Base-by-base conservation (phyloP, 2,888 invertebrate genomes). In the Cantharis flavilabris region DNA sequence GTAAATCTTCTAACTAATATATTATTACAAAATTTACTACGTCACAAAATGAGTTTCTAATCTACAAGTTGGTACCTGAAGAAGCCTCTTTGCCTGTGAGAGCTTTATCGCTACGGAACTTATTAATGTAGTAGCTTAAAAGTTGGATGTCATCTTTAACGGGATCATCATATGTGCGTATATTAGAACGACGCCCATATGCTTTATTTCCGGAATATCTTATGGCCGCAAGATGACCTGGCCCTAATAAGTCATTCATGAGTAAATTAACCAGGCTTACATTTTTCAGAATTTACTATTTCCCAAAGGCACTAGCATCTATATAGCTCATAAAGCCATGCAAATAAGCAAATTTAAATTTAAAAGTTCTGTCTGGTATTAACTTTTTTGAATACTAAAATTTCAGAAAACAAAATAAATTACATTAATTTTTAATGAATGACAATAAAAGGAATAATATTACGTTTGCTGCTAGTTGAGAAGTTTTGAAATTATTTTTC, bases 81-180 rank as follows among this genome's bases (percentile, higher is more conserved):
- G 77, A 77, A 74, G 76, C 75, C 70, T 80, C 80, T 75, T 81
- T 79, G 73, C 79, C 77, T 75, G 33, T 79, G 72, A 77, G 87
- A 88, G 91, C 90, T 90, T 91, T 92, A 73, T 88, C 87, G 76
- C 87, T 84, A 75, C 86, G 86, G 84, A 88, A 88, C 82, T 94
- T 94, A 90, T 94, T 94, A 90, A 94, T 93, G 91, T 96, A 96
- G 91, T 93, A 96, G 87, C 96, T 96, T 87, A 96, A 92, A 86
- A 95, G 93, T 87, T 95, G 95, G 88, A 96, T 95, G 90, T 96
- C 96, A 89, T 92, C 95, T 88, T 93, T 93, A 88, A 96, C 92
- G 89, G 94, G 94, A 81, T 91, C 90, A 85, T 95, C 93, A 87
- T 92, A 91, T 81, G 89, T 88, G 84, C 90, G 91, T 71, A 86